Evolutionary conservation across 2,888 invertebrate species (phyloP), one percentile per base, ranked within the genome.

Genomic region (Erpobdella octoculata): DNA sequence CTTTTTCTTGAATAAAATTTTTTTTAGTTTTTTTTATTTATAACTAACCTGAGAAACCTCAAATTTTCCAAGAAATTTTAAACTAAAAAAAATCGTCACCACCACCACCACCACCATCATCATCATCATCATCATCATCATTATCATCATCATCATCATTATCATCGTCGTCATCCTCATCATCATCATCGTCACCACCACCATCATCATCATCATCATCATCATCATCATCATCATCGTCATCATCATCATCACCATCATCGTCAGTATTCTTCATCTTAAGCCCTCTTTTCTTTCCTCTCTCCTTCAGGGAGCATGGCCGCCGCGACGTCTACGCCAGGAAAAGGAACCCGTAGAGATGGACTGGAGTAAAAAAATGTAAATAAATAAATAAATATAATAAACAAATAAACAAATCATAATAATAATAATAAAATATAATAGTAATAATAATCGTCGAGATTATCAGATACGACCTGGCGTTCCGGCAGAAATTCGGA

Each of bases 81-180:
- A 18, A 12, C 18, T 65, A 28, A 65, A 33, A 28, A 65, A 15
- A 28, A 65, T 65, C 65, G 35, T 65, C 65, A 65, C 35, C 65
- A 65, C 25, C 65, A 65, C 35, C 65, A 65, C 25, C 65, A 65
- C 25, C 69, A 69, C 18, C 4, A 48, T 69, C 69, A 62, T 69
- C 69, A 62, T 62, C 69, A 69, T 69, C 58, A 69, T 69, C 58
- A 69, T 69, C 69, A 69, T 62, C 58, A 62, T 53, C 69, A 58
- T 53, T 1, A 31, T 61, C 35, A 25, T 69, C 69, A 69, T 69
- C 69, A 48, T 69, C 59, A 31, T 66, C 66, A 2, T 66, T 9
- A 66, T 66, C 66, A 38, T 66, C 66, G 21, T 65, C 65, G 8
- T 33, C 61, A 61, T 61, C 8, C 18, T 61, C 61, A 61, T 4